A percentile compares a stretch with the other conserved stretches of the same genome.
Conservation (phyloP, 2,797 vertebrate species). For the Dicrostonyx torquatus region DNA sequence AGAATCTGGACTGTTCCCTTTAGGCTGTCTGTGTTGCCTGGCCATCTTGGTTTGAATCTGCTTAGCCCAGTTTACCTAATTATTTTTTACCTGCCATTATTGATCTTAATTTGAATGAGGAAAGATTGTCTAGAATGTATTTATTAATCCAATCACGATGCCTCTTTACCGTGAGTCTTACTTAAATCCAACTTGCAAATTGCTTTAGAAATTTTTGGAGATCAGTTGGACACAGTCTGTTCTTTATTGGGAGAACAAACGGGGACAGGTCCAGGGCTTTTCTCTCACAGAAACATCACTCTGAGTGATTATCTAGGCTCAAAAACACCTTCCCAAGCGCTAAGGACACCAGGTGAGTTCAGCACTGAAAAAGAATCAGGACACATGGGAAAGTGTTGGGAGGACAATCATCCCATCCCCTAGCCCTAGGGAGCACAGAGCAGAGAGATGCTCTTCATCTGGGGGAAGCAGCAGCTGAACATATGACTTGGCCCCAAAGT, state of each 20-base stretch:
- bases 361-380: background rate
- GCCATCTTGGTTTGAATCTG: background rate
- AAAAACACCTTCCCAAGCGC: background rate
- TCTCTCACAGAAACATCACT: background rate
- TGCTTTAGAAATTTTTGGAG: constrained; percentile 23
- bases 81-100: background rate
- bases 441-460: background rate
- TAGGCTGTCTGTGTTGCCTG: background rate
- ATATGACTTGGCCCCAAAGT: background rate
- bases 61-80: constrained; percentile 28
- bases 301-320: background rate
- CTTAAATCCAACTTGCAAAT: constrained; percentile 1
- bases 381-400: background rate
- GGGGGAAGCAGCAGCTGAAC: background rate
- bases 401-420: background rate
- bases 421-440: background rate
- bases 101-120: constrained; percentile 2
- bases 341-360: background rate
- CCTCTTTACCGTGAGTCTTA: background rate
- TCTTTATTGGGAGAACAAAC: background rate
- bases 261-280: background rate
- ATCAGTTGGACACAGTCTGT: background rate
- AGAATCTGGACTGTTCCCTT: background rate
- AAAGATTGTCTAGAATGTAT: background rate
- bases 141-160: background rate